Evolutionary conservation across 2,797 vertebrate genomes (phyloP), one percentile per base, ranked within the genome.

Genomic region (Selene dorsalis): DNA sequence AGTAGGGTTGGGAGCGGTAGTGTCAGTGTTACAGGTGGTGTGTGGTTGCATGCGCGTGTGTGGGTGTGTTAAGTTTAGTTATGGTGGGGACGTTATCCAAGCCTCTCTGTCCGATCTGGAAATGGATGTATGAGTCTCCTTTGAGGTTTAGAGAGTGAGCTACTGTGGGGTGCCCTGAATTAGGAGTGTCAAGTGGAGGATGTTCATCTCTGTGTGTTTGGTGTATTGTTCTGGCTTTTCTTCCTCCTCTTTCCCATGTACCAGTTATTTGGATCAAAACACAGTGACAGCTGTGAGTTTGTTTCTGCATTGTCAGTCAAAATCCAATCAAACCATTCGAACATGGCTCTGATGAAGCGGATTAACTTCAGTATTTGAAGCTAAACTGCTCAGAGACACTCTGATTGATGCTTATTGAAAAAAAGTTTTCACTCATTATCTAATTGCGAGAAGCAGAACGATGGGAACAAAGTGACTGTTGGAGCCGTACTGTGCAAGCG

Each of bases 1-100:
- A 57, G 63, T 56, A 77, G 84, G 68, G 59, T 26, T 77, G 69
- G 75, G 52, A 69, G 71, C n/a, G 4, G 57, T 75, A 28, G 57
- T 77, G 75, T 77, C 59, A 50, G 60, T 70, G 83, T 58, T 65
- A 60, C 65, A 66, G 50, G 39, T 61, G 22, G 24, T 69, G 61
- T 63, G 57, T 69, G 65, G 64, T 52, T 74, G 75, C 57, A 20
- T 73, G 57, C 35, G 59, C 50, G 60, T 59, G 17, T 47, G 20
- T 58, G 56, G 35, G 28, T 64, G 57, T 32, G 43, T 59, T 26
- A 58, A 47, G 53, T 55, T 73, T 71, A 35, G 52, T 57, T 28
- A 69, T 52, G 55, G 35, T 53, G 71, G 62, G 18, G 58, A 41
- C 1, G 10, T 45, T 70, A 24, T 63, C 48, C 6, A 48, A 57